A percentile compares a stretch with the other conserved stretches of the same genome.
Conservation (phyloP, 2,113 vertebrate genomes). For the Coturnix japonica region DNA sequence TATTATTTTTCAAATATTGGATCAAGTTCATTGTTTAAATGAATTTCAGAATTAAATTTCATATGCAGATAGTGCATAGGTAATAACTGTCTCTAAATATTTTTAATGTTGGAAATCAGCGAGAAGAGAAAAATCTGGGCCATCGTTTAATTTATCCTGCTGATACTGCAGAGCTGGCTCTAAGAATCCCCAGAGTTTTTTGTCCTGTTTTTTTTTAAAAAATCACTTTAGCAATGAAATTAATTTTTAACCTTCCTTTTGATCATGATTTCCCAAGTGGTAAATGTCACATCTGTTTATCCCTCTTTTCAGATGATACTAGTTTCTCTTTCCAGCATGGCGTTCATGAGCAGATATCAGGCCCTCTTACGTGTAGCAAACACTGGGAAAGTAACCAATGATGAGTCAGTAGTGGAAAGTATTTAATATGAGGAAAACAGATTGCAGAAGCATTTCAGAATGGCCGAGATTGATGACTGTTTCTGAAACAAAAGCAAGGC, state of each 20-base stretch:
- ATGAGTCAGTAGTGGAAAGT: conserved; percentile 65
- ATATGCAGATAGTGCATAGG: neutral
- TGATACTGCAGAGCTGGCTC: neutral
- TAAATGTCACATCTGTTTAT: neutral
- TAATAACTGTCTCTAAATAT: neutral
- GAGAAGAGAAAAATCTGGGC: neutral
- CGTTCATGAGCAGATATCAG: conserved; percentile 40
- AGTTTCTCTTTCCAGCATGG: conserved; percentile 1
- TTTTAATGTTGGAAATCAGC: neutral
- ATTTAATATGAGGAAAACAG: conserved; percentile 47
- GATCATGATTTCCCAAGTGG: neutral
- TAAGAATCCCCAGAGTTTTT: neutral
- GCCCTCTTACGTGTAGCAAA: neutral
- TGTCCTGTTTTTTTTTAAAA: neutral
- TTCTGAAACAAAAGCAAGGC: conserved; percentile 1
- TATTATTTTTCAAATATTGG: neutral
- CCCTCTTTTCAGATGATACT: neutral
- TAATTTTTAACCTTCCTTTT: neutral
- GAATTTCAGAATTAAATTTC: neutral
- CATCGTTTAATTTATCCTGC: neutral
- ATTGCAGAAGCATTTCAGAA: conserved; percentile 48
- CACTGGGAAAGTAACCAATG: conserved; percentile 47
- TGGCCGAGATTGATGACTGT: neutral
- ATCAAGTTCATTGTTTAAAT: neutral
- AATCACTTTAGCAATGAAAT: neutral